phyloP scores from a whole-genome alignment of 2,797 vertebrate genomes.

The Echiichthys vipera region DNA sequence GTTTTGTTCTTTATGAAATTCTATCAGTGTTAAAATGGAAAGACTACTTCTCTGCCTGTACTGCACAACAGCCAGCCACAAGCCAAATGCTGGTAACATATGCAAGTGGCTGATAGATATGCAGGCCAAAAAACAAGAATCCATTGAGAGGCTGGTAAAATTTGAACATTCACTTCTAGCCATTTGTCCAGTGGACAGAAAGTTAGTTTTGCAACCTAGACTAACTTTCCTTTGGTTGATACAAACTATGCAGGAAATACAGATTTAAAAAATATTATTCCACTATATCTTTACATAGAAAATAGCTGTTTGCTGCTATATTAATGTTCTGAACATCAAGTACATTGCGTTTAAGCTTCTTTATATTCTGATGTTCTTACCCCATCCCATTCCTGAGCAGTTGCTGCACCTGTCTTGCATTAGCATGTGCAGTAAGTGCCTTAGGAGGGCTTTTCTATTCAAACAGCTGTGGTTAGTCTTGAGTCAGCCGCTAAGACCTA shows the following conservation, averaged over 20 bases:
- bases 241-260: neutral
- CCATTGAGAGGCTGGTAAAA: too few species aligned
- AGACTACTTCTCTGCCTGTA: neutral
- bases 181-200: too few species aligned
- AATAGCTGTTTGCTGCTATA: too few species aligned
- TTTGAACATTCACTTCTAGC: too few species aligned
- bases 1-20: neutral
- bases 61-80: neutral
- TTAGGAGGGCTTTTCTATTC: constrained; percentile 3
- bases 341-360: neutral
- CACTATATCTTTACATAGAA: too few species aligned
- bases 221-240: too few species aligned
- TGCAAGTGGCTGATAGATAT: too few species aligned
- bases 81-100: too few species aligned
- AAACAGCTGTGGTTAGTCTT: constrained; percentile 24
- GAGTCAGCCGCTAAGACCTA: constrained; percentile 12
- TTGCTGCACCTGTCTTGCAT: constrained; percentile 29
- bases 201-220: too few species aligned
- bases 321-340: too few species aligned
- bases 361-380: constrained; percentile 13
- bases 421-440: constrained; percentile 2
- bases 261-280: too few species aligned
- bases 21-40: constrained; percentile 1
- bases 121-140: too few species aligned
- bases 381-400: constrained; percentile 1